Base-by-base conservation (phyloP, 2,888 invertebrate genomes). In the Lissocephala sabroskyi region DNA sequence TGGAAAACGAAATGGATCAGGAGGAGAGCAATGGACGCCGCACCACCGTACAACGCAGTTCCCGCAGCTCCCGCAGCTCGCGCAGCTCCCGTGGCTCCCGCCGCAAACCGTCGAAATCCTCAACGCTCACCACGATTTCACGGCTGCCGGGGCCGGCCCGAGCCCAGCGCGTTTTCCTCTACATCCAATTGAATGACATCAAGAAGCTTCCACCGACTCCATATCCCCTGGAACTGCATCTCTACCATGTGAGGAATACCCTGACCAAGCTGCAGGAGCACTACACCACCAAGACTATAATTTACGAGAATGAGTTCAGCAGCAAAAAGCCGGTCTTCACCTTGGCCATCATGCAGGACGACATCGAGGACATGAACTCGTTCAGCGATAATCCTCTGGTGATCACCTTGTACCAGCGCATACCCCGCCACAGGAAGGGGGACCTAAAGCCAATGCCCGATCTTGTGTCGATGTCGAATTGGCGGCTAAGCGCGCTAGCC, bases 371-470 rank as follows among this genome's bases (percentile, higher is more conserved):
- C n/a, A 52, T 80, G 52, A 79, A 79, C 40, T 47, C 26, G 0
- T 65, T 79, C 18, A 67, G 77, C 40, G 78, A 80, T 30, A 67
- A 65, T 59, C 80, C 80, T 1, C 19, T 80, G 42, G 11, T 76
- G 5, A 40, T 80, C 1, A 64, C 77, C 0, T 41, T 80, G 3
- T 79, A 77, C 41, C 65, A 76, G 26, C 62, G 70, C 6, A 64
- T 67, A 9, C 59, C 62, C 3, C 52, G 62, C 0, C 68, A 62
- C 30, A 61, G 56, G 2, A 56, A 29, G 1, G 16, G 40, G 0
- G 28, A 49, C 0, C 16, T 46, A 0, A 35, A 49, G 3, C 45
- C 1, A 3, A 9, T 9, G 13, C 4, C 4, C 7, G 5, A 13
- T 9, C n/a, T 28, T 16, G 6, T 28, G 3, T n/a, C 26, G 10